phyloP scores from a whole-genome alignment of 2,888 invertebrate species.

The Scrobipalpa costella region DNA sequence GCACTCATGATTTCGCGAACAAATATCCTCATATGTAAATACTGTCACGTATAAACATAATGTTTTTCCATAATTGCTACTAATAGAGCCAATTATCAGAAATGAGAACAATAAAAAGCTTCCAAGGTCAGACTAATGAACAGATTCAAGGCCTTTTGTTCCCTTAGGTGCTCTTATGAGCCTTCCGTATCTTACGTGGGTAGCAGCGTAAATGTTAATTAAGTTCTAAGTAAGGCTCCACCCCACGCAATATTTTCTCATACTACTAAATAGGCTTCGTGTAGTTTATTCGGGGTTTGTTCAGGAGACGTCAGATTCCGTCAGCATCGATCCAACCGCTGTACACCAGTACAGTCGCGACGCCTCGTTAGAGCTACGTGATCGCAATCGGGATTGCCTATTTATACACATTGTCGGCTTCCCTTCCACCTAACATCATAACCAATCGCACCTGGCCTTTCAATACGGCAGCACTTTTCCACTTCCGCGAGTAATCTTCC shows the following conservation, averaged over 20 bases:
- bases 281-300: slow-evolving; percentile 25
- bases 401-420: slow-evolving; percentile 75
- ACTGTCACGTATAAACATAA: not conserved
- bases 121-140: slow-evolving; percentile 10
- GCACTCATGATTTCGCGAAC: no score
- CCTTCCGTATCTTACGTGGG: slow-evolving; percentile 9
- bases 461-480: slow-evolving; percentile 37
- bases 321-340: slow-evolving; percentile 59
- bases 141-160: slow-evolving; percentile 10
- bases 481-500: slow-evolving; percentile 20
- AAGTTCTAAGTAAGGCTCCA: not conserved
- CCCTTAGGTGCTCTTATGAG: slow-evolving; percentile 16
- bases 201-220: slow-evolving; percentile 18
- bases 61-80: no score
- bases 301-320: slow-evolving; percentile 49
- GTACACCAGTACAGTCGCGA: slow-evolving; percentile 59
- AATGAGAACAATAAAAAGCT: not conserved
- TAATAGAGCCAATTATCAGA: not conserved
- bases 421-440: slow-evolving; percentile 48
- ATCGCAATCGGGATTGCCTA: slow-evolving; percentile 76
- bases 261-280: slow-evolving; percentile 17
- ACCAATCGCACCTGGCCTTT: slow-evolving; percentile 49
- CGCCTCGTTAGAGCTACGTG: slow-evolving; percentile 76
- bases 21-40: no score
- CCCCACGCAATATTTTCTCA: slow-evolving; percentile 9